Conservation (phyloP, 2,888 invertebrate species). For the Caenorhabditis uteleia region DNA sequence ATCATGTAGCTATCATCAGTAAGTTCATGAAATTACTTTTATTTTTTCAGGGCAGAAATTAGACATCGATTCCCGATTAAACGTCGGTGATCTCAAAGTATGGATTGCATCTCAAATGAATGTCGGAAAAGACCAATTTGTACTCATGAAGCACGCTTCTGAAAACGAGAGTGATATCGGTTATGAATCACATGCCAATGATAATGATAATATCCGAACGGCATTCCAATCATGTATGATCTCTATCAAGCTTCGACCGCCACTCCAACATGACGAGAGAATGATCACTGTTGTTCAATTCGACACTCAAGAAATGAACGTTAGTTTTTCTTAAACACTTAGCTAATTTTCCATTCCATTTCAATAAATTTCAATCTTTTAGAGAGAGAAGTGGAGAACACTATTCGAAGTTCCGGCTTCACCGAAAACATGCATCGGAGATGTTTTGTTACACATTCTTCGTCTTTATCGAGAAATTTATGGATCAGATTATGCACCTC, state of each 20-base stretch:
- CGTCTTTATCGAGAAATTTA: conserved; percentile 51
- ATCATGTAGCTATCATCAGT: conserved; percentile 5
- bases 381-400: conserved; percentile 45
- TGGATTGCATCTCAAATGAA: conserved; percentile 43
- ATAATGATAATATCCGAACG: conserved; percentile 20
- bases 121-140: conserved; percentile 40
- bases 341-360: neutral
- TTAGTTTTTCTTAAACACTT: too few species aligned
- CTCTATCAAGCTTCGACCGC: conserved; percentile 48
- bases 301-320: conserved; percentile 40
- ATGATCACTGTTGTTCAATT: conserved; percentile 47
- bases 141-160: conserved; percentile 33
- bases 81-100: conserved; percentile 40
- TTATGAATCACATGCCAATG: conserved; percentile 18
- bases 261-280: conserved; percentile 50
- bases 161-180: conserved; percentile 25
- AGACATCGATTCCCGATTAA: conserved; percentile 43
- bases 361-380: conserved; percentile 1
- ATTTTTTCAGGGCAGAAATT: conserved; percentile 20
- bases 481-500: conserved; percentile 34
- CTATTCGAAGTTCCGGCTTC: conserved; percentile 54
- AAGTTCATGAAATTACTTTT: neutral
- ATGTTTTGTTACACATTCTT: conserved; percentile 49
- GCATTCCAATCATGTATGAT: conserved; percentile 37
- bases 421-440: conserved; percentile 31